phyloP scores from a whole-genome alignment of 1,140 invertebrate genomes.

The Drosophila repletoides region DNA sequence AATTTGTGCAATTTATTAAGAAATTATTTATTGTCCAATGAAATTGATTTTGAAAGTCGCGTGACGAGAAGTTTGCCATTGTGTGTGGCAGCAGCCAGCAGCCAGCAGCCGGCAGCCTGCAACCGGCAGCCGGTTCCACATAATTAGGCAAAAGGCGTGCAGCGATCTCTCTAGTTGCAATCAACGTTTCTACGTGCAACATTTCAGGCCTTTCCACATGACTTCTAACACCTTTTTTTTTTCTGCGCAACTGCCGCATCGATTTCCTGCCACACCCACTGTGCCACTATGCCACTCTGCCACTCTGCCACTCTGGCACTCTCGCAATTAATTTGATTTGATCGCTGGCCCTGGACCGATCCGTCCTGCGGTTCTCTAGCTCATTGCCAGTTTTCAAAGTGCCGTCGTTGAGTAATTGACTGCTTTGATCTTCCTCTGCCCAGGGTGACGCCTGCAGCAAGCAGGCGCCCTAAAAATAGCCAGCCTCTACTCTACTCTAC shows the following conservation, averaged over 20 bases:
- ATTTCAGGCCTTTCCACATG: conserved; percentile 43
- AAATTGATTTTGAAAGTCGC: conserved; percentile 77
- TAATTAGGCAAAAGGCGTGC: conserved; percentile 41
- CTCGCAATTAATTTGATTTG: conserved; percentile 71
- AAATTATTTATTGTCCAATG: conserved; percentile 70
- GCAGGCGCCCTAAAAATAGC: conserved; percentile 57
- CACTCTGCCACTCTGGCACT: too few relatives aligned
- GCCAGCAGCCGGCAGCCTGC: background rate
- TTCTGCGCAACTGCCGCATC: conserved; percentile 32
- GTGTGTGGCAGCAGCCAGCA: conserved; percentile 62
- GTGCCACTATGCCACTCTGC: too few relatives aligned
- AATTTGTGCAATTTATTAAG: conserved; percentile 75
- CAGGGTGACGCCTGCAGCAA: conserved; percentile 32
- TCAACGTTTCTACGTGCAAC: conserved; percentile 10
- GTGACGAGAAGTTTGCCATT: conserved; percentile 53
- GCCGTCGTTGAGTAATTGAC: conserved; percentile 74
- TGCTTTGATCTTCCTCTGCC: conserved; percentile 68
- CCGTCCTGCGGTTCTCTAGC: conserved; percentile 68
- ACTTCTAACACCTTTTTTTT: conserved; percentile 62
- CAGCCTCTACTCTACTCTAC: conserved; percentile 11
- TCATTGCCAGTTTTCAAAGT: conserved; percentile 75
- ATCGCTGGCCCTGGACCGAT: conserved; percentile 11
- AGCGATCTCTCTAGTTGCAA: conserved; percentile 12
- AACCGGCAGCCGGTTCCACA: conserved; percentile 11
- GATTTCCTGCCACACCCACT: conserved; percentile 73